Evolutionary conservation across 2,888 invertebrate genomes (phyloP), one percentile per base, ranked within the genome.

Genomic region (Sarcophaga carnaria): DNA sequence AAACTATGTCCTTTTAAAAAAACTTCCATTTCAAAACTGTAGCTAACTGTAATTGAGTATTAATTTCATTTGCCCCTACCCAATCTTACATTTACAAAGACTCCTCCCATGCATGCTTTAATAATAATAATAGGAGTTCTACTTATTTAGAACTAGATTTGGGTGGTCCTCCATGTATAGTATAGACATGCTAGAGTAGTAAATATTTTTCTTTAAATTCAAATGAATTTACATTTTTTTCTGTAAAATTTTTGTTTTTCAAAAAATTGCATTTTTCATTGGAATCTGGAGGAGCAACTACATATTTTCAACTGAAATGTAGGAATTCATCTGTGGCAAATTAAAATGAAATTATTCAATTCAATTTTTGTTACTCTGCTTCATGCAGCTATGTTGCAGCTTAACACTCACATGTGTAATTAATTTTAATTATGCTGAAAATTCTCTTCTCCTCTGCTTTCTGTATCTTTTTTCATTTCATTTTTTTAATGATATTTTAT

Each of bases 391-490:
- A 71, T 59, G 54, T 70, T 81, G 54, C 3, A 54, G 17, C 59
- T 25, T 20, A 76, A 80, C 84, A 85, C 76, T 85, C 74, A 71
- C 80, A 85, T 83, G 86, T 87, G 87, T 84, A 87, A 87, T 84
- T 87, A 82, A 84, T 87, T 87, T 87, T 87, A 87, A 87, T 87
- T 84, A 87, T 79, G 69, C 71, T 84, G 81, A 66, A 83, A 83
- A 82, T 76, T 79, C 66, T 75, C 17, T 78, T 22, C 47, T 69
- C 47, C 54, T 78, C 22, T 66, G 17, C 25, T 64, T n/a, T 59
- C 76, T 3, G 47, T 47, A 20, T 20, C 4, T 67, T 17, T 66
- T 76, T 71, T 59, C 20, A 72, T 66, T 83, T 72, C 4, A 2
- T 49, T 49, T 14, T 54, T 54, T 54, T 54, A 17, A 17, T 54